These are phyloP conservation scores for Pedicia rivosa DNA, from an alignment of 2,888 invertebrate genomes.

Conservation along the genomic window DNA sequence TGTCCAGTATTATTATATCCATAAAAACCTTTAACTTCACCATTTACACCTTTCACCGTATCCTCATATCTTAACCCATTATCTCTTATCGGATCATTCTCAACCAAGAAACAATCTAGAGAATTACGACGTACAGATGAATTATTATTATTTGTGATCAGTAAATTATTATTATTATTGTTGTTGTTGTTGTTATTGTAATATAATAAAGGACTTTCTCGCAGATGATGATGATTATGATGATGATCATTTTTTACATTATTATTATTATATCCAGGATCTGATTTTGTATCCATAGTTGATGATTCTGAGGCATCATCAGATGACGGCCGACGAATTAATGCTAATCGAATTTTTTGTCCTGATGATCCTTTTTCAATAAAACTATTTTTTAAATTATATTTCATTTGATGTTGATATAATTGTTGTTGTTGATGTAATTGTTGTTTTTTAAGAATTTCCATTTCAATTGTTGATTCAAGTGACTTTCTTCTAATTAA, in stretches of 20 bases:
- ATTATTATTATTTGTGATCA: constrained; percentile 2
- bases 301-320: too few relatives aligned
- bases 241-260: constrained; percentile 8
- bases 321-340: background rate
- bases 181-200: constrained; percentile 6
- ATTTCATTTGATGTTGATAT: constrained; percentile 8
- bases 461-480: constrained; percentile 12
- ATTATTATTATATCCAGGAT: constrained; percentile 9
- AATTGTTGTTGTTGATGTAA: constrained; percentile 12
- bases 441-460: constrained; percentile 5
- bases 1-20: too few relatives aligned
- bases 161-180: constrained; percentile 6
- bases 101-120: constrained; percentile 11
- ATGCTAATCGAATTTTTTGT: background rate
- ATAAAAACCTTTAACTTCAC: too few relatives aligned
- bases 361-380: background rate
- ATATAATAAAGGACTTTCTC: constrained; percentile 1
- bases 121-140: constrained; percentile 7
- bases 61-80: too few relatives aligned
- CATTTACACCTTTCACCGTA: too few relatives aligned
- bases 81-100: constrained; percentile 1
- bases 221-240: background rate
- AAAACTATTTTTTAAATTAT: background rate
- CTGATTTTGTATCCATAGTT: constrained; percentile 12
- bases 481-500: constrained; percentile 17